Percentiles rank a stretch among this genome's conserved stretches.
phyloP scores from a whole-genome alignment of 2,113 vertebrate genomes.

The Syngnathus scovelli region DNA sequence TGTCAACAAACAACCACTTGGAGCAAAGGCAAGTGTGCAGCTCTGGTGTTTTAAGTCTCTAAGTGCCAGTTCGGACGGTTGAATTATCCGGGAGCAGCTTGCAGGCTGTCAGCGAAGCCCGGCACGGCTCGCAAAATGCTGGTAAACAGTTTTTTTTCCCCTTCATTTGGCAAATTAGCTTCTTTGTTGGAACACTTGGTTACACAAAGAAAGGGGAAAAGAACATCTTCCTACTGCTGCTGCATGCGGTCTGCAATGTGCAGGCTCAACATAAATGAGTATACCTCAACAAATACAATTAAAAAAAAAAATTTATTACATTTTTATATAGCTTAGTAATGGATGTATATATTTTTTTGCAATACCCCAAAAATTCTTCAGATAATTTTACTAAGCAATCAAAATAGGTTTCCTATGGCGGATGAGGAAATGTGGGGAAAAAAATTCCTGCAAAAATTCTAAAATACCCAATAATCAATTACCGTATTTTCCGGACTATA shows the following conservation, averaged over 20 bases:
- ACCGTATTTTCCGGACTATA: too few relatives aligned
- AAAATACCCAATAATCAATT: too few relatives aligned
- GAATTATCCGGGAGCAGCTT: conserved; percentile 49
- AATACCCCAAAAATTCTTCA: too few relatives aligned
- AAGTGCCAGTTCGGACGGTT: conserved; percentile 40
- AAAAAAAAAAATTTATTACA: too few relatives aligned
- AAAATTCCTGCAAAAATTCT: too few relatives aligned
- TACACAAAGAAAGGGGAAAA: conserved; percentile 25
- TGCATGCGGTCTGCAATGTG: conserved; percentile 5
- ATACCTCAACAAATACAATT: background rate
- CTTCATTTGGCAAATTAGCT: conserved; percentile 61
- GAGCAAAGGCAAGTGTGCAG: conserved; percentile 33
- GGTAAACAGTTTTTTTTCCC: conserved; percentile 52
- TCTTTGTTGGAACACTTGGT: conserved; percentile 45
- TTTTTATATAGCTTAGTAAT: too few relatives aligned
- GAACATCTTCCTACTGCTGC: conserved; percentile 36
- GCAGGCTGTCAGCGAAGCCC: conserved; percentile 40
- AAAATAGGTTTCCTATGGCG: too few relatives aligned
- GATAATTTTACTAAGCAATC: too few relatives aligned
- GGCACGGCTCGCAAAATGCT: conserved; percentile 33
- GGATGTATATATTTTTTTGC: too few relatives aligned
- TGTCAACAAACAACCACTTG: conserved; percentile 23
- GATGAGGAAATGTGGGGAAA: too few relatives aligned
- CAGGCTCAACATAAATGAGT: background rate
- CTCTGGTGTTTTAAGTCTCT: conserved; percentile 37